Evolutionary conservation across 2,888 invertebrate species (phyloP).

Genomic region (Drosophila nigricruria): DNA sequence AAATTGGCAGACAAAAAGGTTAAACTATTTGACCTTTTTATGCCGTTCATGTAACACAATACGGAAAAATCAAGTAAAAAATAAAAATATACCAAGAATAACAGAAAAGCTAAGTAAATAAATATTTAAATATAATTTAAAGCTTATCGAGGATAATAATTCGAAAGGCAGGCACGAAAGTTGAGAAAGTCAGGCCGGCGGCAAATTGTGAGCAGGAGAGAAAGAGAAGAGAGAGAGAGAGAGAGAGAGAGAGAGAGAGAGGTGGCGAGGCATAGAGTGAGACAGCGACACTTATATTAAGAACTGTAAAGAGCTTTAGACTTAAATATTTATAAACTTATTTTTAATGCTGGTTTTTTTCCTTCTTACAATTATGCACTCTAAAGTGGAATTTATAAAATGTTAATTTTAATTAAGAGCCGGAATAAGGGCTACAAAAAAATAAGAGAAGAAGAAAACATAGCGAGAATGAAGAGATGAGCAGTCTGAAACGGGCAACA

Average conservation of each 20-base stretch:
- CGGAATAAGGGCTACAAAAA: constrained; percentile 25
- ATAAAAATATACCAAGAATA: not conserved
- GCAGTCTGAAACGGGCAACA: constrained; percentile 42
- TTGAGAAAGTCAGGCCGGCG: constrained; percentile 40
- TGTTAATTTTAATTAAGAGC: constrained; percentile 79
- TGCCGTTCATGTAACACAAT: constrained; percentile 14
- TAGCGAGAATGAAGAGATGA: constrained; percentile 6
- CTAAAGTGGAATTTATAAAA: constrained; percentile 59
- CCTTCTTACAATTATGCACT: constrained; percentile 14
- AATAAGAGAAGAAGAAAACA: not conserved
- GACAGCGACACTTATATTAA: constrained; percentile 2
- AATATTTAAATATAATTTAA: constrained; percentile 67
- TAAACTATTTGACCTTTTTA: constrained; percentile 57
- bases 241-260: not conserved
- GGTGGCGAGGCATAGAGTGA: not conserved
- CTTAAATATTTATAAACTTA: constrained; percentile 65
- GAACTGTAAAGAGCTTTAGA: constrained; percentile 28
- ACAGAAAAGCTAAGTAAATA: constrained; percentile 38
- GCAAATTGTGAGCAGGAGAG: constrained; percentile 4
- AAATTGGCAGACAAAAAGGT: constrained; percentile 52
- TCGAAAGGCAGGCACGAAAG: constrained; percentile 29
- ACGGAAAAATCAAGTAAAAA: constrained; percentile 1
- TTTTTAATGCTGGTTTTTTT: constrained; percentile 16
- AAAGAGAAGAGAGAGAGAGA: not conserved
- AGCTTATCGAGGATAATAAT: constrained; percentile 62